phyloP scores from a whole-genome alignment of 2,113 vertebrate genomes.

The Channa argus region DNA sequence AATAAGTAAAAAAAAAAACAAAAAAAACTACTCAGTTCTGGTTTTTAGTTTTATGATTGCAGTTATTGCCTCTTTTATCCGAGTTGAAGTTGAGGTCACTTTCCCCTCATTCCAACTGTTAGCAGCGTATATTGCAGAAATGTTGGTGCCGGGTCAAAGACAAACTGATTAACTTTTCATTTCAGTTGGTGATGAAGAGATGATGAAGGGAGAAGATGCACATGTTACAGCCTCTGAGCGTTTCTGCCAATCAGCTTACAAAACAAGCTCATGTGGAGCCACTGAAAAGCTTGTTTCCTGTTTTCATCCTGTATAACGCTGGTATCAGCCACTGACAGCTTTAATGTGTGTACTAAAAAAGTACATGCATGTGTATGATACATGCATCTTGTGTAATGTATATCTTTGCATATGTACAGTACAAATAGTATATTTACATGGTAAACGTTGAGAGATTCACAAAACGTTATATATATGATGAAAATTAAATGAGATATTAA shows the following conservation, averaged over 20 bases:
- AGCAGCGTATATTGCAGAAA: not conserved
- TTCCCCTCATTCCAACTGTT: constrained; percentile 7
- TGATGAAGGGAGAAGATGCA: not conserved
- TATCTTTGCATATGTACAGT: no score
- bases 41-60: constrained; percentile 13
- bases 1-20: not conserved
- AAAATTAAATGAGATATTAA: no score
- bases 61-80: not conserved
- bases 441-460: no score
- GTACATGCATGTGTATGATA: no score
- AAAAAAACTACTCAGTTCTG: not conserved
- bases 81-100: not conserved
- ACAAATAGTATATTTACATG: no score
- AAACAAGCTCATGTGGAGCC: not conserved
- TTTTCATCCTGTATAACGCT: no score
- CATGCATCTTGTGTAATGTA: no score
- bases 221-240: no score
- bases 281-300: not conserved
- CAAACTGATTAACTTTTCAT: constrained; percentile 40
- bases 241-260: not conserved
- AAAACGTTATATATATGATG: no score
- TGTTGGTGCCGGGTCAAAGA: constrained; percentile 18
- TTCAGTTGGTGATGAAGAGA: constrained; percentile 21
- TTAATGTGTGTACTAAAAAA: no score
- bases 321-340: no score